Evolutionary conservation across 1,140 invertebrate genomes (phyloP).

Genomic region (Aporrectodea caliginosa): DNA sequence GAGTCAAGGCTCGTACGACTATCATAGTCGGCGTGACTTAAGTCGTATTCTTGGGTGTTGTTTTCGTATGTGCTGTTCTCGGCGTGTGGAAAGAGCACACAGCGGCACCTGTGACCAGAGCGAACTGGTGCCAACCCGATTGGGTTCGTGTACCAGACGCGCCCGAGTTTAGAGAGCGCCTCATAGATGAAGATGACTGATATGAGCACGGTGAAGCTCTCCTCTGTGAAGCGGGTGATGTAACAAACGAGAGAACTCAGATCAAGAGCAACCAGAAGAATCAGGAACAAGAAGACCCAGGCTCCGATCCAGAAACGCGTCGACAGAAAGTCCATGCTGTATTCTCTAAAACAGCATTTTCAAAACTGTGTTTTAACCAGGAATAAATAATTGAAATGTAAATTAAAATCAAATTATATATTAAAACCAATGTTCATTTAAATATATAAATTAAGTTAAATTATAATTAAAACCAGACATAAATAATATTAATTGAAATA

Average conservation of each 20-base stretch:
- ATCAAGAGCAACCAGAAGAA: conserved; percentile 89
- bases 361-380: too few species aligned
- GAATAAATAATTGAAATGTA: too few species aligned
- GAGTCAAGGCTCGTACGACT: neutral
- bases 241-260: conserved; percentile 92
- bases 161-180: conserved; percentile 63
- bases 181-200: conserved; percentile 99
- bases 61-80: too few species aligned
- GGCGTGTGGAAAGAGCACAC: neutral
- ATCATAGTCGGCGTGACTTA: neutral
- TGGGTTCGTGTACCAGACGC: conserved; percentile 30
- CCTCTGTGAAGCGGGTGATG: conserved; percentile 98
- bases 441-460: too few species aligned
- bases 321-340: conserved; percentile 83
- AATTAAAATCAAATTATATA: too few species aligned
- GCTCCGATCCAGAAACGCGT: conserved; percentile 92
- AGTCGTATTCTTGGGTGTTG: too few species aligned
- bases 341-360: conserved; percentile 56
- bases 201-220: conserved; percentile 97
- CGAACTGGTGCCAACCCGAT: neutral
- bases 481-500: too few species aligned
- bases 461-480: too few species aligned
- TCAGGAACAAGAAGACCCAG: conserved; percentile 82
- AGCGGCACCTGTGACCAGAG: neutral
- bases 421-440: too few species aligned